phyloP scores from a whole-genome alignment of 1,140 invertebrate genomes.

The Harpegnathos saltator region DNA sequence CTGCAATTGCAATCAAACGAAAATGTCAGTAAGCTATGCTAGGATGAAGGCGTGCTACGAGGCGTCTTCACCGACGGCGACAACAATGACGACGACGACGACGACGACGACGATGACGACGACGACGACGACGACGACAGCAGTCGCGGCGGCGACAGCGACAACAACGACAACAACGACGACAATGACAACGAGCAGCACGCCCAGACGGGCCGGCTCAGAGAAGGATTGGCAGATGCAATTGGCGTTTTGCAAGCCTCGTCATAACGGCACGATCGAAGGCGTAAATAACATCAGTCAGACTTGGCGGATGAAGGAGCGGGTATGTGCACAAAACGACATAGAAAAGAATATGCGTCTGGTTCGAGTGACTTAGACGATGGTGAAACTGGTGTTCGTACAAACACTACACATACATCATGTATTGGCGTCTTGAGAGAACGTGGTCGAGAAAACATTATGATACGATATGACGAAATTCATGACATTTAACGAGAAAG shows the following conservation, averaged over 20 bases:
- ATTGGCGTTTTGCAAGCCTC: slow-evolving; percentile 89
- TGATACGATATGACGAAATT: too few species aligned
- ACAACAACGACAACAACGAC: slow-evolving; percentile 72
- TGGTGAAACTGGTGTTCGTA: too few species aligned
- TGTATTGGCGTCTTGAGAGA: too few species aligned
- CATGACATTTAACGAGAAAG: too few species aligned
- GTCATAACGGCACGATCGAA: slow-evolving; percentile 92
- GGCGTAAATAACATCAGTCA: slow-evolving; percentile 91
- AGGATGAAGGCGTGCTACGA: slow-evolving; percentile 77
- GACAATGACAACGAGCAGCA: slow-evolving; percentile 8
- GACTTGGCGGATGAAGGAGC: slow-evolving; percentile 96
- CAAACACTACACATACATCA: too few species aligned
- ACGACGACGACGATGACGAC: slow-evolving; percentile 74
- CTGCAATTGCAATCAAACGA: slow-evolving; percentile 4
- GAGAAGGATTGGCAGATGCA: slow-evolving; percentile 88
- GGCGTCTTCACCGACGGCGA: slow-evolving; percentile 63
- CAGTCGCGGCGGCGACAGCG: slow-evolving; percentile 44
- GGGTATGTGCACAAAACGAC: slow-evolving; percentile 87
- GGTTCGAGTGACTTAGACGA: too few species aligned
- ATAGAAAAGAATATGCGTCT: too few species aligned
- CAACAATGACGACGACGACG: slow-evolving; percentile 27
- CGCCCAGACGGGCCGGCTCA: slow-evolving; percentile 28
- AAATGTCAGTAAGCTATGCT: slow-evolving; percentile 76
- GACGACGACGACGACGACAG: slow-evolving; percentile 46
- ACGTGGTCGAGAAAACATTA: too few species aligned